Evolutionary conservation across 2,113 vertebrate genomes (phyloP).

Genomic region (Nymphicus hollandicus): DNA sequence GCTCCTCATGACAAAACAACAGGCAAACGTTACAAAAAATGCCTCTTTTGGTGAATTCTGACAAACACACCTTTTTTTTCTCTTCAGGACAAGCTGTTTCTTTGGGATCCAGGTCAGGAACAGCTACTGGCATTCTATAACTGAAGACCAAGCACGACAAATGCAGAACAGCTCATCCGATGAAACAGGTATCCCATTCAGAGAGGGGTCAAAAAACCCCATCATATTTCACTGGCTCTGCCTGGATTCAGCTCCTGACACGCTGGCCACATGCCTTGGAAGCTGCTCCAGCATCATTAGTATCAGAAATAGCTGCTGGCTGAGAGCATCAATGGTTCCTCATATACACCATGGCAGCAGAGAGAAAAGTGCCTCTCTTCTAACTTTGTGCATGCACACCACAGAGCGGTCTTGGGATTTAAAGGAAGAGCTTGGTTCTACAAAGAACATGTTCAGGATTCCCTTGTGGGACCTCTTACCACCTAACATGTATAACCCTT

Average conservation of each 20-base stretch:
- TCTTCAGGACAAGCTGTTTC: not conserved
- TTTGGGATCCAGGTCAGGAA: not conserved
- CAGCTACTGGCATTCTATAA: rapidly evolving
- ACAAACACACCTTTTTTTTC: not conserved
- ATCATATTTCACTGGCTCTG: not conserved
- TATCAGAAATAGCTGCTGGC: not conserved
- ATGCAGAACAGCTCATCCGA: not conserved
- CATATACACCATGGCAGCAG: rapidly evolving
- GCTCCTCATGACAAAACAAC: not conserved
- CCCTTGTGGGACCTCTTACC: not conserved
- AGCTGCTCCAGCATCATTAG: not conserved
- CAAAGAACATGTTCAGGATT: not conserved
- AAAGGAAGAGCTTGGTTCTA: not conserved
- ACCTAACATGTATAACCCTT: not conserved
- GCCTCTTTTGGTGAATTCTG: not conserved
- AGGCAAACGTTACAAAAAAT: not conserved
- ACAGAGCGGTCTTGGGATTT: rapidly evolving
- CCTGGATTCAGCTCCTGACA: not conserved
- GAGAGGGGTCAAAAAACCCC: not conserved
- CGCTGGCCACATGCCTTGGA: not conserved
- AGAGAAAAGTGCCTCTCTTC: not conserved
- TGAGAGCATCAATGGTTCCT: not conserved
- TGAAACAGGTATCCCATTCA: not conserved
- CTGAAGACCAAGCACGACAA: not conserved
- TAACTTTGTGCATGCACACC: not conserved